Evolutionary conservation across 2,888 invertebrate genomes (phyloP).

Genomic region (Trachelus tabidus): DNA sequence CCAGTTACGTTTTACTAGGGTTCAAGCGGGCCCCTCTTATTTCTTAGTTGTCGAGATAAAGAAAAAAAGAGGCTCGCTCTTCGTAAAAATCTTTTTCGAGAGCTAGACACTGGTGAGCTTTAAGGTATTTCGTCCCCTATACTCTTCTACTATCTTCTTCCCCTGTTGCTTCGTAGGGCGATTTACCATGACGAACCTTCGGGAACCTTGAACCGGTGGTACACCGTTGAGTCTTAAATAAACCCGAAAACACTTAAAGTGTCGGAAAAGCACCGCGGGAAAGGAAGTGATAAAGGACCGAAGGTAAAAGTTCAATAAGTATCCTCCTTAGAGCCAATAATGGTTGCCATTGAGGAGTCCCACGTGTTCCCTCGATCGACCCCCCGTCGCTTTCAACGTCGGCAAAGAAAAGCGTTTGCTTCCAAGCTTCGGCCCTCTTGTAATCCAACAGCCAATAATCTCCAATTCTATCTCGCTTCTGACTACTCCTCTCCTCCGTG

Average conservation of each 20-base stretch:
- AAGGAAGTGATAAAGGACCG: constrained; percentile 54
- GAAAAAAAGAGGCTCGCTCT: background rate
- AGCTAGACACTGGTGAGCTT: background rate
- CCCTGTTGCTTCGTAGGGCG: background rate
- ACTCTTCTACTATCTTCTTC: background rate
- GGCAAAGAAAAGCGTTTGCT: constrained; percentile 56
- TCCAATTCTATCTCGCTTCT: constrained; percentile 39
- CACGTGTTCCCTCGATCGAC: constrained; percentile 30
- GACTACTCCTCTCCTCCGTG: constrained; percentile 20
- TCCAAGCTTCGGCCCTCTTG: constrained; percentile 51
- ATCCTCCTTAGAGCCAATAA: constrained; percentile 62
- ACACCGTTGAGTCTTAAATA: constrained; percentile 38
- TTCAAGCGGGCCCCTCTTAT: background rate
- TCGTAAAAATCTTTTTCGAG: background rate
- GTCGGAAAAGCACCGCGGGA: constrained; percentile 28
- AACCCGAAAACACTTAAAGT: constrained; percentile 54
- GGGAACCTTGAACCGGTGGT: background rate
- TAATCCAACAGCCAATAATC: constrained; percentile 62
- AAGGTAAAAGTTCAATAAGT: constrained; percentile 62
- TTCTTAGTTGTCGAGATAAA: background rate
- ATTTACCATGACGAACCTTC: background rate
- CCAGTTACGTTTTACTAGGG: background rate
- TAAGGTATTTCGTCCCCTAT: background rate
- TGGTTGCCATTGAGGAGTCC: constrained; percentile 22
- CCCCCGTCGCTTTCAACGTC: constrained; percentile 17